A percentile compares a stretch with the other conserved stretches of the same genome.
phyloP scores from a whole-genome alignment of 2,888 invertebrate species.

The Tenthredo notha region DNA sequence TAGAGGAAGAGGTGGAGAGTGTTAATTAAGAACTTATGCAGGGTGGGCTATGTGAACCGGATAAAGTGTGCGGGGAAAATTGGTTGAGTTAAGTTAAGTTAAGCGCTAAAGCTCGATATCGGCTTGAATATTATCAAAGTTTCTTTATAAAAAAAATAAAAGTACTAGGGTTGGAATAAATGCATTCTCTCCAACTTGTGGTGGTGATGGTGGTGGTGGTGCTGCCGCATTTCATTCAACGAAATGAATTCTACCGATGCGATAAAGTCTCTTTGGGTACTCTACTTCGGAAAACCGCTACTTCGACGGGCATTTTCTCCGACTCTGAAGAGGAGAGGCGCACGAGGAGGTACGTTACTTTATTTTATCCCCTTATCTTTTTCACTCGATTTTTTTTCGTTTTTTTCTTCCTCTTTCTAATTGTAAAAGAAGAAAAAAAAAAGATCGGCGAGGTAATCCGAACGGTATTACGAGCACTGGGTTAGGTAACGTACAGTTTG shows the following conservation, averaged over 20 bases:
- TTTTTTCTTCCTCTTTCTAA: not conserved
- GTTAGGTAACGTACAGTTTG: not conserved
- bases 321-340: not conserved
- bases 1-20: not conserved
- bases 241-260: conserved; percentile 62
- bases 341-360: no score
- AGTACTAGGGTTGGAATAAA: conserved; percentile 67
- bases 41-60: not conserved
- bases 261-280: conserved; percentile 59
- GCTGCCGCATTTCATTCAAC: conserved; percentile 12
- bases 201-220: not conserved
- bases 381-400: not conserved
- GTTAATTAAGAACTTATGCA: not conserved
- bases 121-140: not conserved
- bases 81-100: not conserved
- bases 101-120: not conserved
- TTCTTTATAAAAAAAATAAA: conserved; percentile 65
- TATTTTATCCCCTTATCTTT: not conserved
- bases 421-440: not conserved
- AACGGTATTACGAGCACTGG: not conserved
- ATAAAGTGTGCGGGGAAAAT: not conserved
- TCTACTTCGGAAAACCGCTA: not conserved
- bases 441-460: not conserved
- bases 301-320: not conserved
- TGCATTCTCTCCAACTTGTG: conserved; percentile 62